These are phyloP conservation scores for Cistogaster globosa DNA, from an alignment of 2,888 invertebrate species.

Conservation along the genomic window DNA sequence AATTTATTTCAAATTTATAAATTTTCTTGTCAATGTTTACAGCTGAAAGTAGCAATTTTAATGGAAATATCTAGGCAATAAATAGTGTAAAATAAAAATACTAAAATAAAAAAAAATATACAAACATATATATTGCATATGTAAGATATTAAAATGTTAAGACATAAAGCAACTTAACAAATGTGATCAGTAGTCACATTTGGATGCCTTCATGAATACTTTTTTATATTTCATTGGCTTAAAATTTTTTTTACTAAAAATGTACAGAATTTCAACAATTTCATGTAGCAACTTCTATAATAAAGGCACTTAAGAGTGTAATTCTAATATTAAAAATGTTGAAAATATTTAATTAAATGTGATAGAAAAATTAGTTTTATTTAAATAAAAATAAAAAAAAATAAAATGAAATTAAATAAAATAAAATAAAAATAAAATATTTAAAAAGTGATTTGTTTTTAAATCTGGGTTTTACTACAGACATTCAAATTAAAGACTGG, in stretches of 20 bases:
- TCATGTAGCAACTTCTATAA: not conserved
- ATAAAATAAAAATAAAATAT: too few relatives aligned
- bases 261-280: not conserved
- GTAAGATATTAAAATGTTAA: not conserved
- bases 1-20: too few relatives aligned
- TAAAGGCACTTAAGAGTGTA: not conserved
- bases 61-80: too few relatives aligned
- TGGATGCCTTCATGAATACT: not conserved
- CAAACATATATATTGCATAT: not conserved
- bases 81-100: too few relatives aligned
- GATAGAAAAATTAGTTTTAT: not conserved
- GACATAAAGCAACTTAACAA: not conserved
- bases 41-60: too few relatives aligned
- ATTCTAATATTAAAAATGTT: not conserved
- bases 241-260: not conserved
- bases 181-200: too few relatives aligned
- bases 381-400: not conserved
- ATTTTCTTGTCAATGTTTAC: too few relatives aligned
- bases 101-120: not conserved
- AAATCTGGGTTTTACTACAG: too few relatives aligned
- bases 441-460: too few relatives aligned
- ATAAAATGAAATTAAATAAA: too few relatives aligned
- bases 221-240: not conserved
- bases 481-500: too few relatives aligned
- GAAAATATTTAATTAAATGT: not conserved